Percentiles rank a stretch among this genome's conserved stretches.
Conservation (phyloP, 92 coral and sea anemone genomes). For the Hydrozoanthus gracilis region DNA sequence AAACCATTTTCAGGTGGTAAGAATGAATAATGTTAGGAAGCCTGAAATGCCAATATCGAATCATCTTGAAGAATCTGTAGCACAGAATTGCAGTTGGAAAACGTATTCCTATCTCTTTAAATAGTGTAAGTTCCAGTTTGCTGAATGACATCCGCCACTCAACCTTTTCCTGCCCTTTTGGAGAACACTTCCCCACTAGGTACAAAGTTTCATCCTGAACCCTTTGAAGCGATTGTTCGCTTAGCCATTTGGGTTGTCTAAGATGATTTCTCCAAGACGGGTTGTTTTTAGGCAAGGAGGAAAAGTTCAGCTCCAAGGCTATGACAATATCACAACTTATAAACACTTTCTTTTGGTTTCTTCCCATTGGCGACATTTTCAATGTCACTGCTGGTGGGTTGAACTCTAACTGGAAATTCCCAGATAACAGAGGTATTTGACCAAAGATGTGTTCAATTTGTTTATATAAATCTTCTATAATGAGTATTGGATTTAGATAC, state of each 20-base stretch:
- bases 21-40: constrained; percentile 24
- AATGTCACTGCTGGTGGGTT: constrained; percentile 49
- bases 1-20: constrained; percentile 30
- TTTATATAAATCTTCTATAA: constrained; percentile 50
- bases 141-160: constrained; percentile 37
- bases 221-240: constrained; percentile 16
- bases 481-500: constrained; percentile 53
- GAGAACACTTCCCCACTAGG: constrained; percentile 47
- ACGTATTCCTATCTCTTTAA: constrained; percentile 18
- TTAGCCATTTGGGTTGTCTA: constrained; percentile 44
- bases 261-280: constrained; percentile 30
- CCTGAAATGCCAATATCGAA: constrained; percentile 21
- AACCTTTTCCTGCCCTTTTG: constrained; percentile 45
- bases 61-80: constrained; percentile 24
- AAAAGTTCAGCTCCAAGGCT: constrained; percentile 31
- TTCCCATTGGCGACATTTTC: constrained; percentile 9
- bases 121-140: constrained; percentile 11
- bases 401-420: constrained; percentile 40
- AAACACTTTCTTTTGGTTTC: constrained; percentile 17
- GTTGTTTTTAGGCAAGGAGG: constrained; percentile 26
- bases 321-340: constrained; percentile 56
- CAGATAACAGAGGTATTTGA: constrained; percentile 52
- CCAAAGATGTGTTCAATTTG: constrained; percentile 59
- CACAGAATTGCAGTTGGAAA: constrained; percentile 3
- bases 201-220: not conserved